Evolutionary conservation across 2,888 invertebrate genomes (phyloP).

Genomic region (Lasioglossum zephyrum): DNA sequence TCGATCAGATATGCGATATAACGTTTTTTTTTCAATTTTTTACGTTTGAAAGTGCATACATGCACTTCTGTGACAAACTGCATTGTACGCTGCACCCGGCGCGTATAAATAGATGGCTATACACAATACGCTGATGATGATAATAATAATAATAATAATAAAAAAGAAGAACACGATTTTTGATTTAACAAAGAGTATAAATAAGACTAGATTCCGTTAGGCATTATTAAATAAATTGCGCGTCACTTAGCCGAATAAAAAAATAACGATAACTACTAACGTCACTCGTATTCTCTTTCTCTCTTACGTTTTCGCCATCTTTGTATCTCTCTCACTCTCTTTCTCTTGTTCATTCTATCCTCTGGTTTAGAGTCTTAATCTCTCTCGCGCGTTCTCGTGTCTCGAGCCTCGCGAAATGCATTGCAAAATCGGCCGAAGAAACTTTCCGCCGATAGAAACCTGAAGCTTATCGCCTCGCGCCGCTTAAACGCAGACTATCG

Average conservation of each 20-base stretch:
- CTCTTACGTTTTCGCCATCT: not conserved
- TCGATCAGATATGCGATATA: not conserved
- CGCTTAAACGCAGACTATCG: conserved; percentile 29
- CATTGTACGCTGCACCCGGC: not conserved
- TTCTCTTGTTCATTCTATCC: not conserved
- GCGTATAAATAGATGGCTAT: conserved; percentile 52
- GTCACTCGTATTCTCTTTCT: not conserved
- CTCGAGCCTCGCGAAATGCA: conserved; percentile 49
- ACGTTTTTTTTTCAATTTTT: not conserved
- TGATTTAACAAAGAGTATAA: conserved; percentile 74
- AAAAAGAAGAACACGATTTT: conserved; percentile 57
- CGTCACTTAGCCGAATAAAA: conserved; percentile 10
- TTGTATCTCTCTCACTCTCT: not conserved
- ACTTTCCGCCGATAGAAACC: conserved; percentile 35
- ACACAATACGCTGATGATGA: conserved; percentile 37
- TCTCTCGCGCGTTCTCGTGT: not conserved
- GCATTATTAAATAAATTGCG: conserved; percentile 64
- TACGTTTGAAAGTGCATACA: not conserved
- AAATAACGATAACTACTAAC: conserved; percentile 25
- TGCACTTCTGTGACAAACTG: not conserved
- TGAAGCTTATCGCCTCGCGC: conserved; percentile 47
- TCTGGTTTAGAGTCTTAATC: conserved; percentile 7
- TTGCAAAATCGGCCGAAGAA: conserved; percentile 35
- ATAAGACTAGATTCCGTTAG: conserved; percentile 78
- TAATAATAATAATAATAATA: conserved; percentile 30